Evolutionary conservation across 2,797 vertebrate species (phyloP).

Genomic region (Muscicapa striata): DNA sequence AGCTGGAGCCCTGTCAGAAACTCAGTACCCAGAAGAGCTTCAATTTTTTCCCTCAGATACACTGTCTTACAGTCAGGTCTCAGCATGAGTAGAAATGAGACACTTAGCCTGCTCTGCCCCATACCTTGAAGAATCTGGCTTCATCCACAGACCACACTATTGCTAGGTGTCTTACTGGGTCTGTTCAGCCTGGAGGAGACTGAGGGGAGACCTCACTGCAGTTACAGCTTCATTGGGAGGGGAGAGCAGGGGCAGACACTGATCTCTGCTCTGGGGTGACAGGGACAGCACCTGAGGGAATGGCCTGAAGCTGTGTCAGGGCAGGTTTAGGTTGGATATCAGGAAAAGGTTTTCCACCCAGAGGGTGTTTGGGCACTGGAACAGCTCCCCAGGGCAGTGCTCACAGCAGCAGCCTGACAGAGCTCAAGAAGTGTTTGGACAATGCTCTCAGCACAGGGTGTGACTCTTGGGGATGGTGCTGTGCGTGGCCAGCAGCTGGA

Average conservation of each 20-base stretch:
- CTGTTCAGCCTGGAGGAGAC: neutral
- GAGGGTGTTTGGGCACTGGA: neutral
- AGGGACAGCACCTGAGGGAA: rapidly evolving
- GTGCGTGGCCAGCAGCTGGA: neutral
- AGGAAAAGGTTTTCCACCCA: neutral
- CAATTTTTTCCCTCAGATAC: neutral
- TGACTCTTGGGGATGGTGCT: neutral
- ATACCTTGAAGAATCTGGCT: neutral
- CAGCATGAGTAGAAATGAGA: neutral
- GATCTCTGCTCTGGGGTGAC: neutral
- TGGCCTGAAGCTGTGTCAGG: neutral
- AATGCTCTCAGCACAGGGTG: neutral
- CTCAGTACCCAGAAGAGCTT: neutral
- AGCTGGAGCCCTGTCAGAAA: neutral
- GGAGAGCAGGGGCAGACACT: no score
- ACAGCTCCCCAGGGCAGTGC: neutral
- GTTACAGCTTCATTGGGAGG: rapidly evolving
- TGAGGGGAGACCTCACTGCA: neutral
- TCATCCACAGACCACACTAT: neutral
- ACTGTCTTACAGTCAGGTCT: neutral
- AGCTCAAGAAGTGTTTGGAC: neutral
- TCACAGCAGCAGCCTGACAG: neutral
- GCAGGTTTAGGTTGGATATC: neutral
- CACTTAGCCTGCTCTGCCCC: neutral
- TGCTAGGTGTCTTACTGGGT: neutral